Conservation (phyloP, 2,888 invertebrate genomes). For the Lochmaea crataegi region DNA sequence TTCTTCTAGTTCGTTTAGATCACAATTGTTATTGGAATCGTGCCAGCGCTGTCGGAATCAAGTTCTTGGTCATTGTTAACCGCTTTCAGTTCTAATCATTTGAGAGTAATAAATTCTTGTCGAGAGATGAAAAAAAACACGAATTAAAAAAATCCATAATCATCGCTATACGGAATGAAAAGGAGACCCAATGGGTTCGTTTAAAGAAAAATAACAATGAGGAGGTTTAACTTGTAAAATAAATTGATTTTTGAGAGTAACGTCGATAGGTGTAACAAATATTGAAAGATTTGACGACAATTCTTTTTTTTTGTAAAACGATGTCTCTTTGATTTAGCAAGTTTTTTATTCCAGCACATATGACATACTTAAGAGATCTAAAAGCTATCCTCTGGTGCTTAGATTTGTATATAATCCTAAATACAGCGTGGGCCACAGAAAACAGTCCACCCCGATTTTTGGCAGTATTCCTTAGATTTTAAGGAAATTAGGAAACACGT, state of each 20-base stretch:
- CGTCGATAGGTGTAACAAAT: not conserved
- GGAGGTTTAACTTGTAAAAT: not conserved
- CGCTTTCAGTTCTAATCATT: not conserved
- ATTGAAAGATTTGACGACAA: not conserved
- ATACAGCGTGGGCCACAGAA: too few relatives aligned
- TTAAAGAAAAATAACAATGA: not conserved
- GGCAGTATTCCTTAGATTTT: too few relatives aligned
- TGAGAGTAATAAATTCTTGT: not conserved
- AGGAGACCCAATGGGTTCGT: not conserved
- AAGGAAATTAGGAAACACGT: too few relatives aligned
- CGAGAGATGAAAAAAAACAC: not conserved
- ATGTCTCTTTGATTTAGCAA: too few relatives aligned
- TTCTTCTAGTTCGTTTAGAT: constrained; percentile 9
- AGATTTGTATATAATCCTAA: too few relatives aligned
- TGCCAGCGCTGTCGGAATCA: constrained; percentile 10
- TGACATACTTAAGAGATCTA: too few relatives aligned
- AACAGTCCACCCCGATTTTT: too few relatives aligned
- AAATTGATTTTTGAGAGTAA: not conserved
- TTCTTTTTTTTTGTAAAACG: not conserved
- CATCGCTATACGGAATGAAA: not conserved
- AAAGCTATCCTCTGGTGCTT: too few relatives aligned
- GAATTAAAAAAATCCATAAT: not conserved
- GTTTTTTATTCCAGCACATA: too few relatives aligned
- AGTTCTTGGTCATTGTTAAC: constrained; percentile 11
- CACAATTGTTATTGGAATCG: constrained; percentile 9